Conservation (phyloP, 2,797 vertebrate species). For the Dendrocincla tyrannina region DNA sequence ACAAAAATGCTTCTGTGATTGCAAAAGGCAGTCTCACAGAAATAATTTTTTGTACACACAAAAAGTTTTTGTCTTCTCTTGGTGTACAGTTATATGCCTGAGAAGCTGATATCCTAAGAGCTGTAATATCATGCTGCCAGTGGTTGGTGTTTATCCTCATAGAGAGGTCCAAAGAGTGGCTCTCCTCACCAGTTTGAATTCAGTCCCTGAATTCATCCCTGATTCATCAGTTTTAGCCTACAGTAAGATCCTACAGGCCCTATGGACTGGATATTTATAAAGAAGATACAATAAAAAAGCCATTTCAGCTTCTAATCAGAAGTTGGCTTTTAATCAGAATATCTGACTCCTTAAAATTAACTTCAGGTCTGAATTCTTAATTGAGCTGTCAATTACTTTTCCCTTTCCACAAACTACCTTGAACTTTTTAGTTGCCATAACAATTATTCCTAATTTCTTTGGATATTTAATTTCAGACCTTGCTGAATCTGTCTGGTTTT, state of each 20-base stretch:
- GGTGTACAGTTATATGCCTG: not conserved
- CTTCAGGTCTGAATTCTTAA: slow-evolving; percentile 47
- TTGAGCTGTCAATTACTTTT: slow-evolving; percentile 36
- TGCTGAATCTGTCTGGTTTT: slow-evolving; percentile 31
- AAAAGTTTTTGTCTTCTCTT: not conserved
- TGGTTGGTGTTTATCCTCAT: not conserved
- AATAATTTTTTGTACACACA: not conserved
- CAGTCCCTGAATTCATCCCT: not conserved
- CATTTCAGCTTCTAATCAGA: slow-evolving; percentile 33
- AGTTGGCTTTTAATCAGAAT: slow-evolving; percentile 47
- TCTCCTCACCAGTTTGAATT: not conserved
- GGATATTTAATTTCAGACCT: slow-evolving; percentile 59
- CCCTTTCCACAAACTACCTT: slow-evolving; percentile 45
- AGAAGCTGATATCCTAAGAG: not conserved
- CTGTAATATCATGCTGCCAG: not conserved
- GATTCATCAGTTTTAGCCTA: not conserved
- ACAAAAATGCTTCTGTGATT: not conserved
- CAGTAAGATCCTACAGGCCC: not conserved
- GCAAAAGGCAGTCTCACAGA: not conserved
- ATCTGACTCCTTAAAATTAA: slow-evolving; percentile 37
- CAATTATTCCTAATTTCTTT: slow-evolving; percentile 71
- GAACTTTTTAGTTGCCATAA: slow-evolving; percentile 69
- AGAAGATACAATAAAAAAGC: not conserved
- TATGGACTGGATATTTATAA: not conserved
- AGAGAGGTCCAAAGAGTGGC: not conserved